A percentile compares a stretch with the other conserved stretches of the same genome.
phyloP scores from a whole-genome alignment of 2,797 vertebrate genomes.

The Hybognathus amarus region DNA sequence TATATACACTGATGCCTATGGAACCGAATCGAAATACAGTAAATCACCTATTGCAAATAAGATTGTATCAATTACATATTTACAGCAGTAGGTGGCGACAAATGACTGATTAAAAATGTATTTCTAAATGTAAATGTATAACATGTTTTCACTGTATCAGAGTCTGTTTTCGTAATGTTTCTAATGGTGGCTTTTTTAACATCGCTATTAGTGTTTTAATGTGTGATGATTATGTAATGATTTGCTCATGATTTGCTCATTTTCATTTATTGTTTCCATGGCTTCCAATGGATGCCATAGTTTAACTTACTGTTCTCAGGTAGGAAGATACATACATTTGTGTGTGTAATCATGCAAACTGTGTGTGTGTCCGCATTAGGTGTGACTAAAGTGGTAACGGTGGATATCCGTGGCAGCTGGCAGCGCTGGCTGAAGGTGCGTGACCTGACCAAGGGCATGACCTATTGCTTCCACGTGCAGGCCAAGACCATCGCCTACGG shows the following conservation, averaged over 20 bases:
- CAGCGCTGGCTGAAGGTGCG: constrained; percentile 94
- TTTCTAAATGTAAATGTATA: not conserved
- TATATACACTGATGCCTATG: not conserved
- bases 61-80: not conserved
- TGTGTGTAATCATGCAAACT: not conserved
- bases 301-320: not conserved
- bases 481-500: constrained; percentile 91
- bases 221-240: not conserved
- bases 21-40: not conserved
- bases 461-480: constrained; percentile 90
- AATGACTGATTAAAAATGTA: not conserved
- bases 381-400: constrained; percentile 93
- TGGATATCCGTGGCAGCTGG: constrained; percentile 92
- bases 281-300: constrained; percentile 20
- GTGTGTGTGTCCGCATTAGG: constrained; percentile 73
- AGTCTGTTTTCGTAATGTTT: not conserved
- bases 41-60: not conserved
- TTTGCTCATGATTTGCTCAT: constrained; percentile 28
- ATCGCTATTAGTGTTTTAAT: not conserved
- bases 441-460: constrained; percentile 87
- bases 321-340: not conserved
- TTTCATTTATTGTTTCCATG: constrained; percentile 33
- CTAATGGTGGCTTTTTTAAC: not conserved
- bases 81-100: not conserved
- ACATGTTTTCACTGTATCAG: not conserved